Conservation (phyloP, 2,888 invertebrate species). For the Drosophila aldrichi region DNA sequence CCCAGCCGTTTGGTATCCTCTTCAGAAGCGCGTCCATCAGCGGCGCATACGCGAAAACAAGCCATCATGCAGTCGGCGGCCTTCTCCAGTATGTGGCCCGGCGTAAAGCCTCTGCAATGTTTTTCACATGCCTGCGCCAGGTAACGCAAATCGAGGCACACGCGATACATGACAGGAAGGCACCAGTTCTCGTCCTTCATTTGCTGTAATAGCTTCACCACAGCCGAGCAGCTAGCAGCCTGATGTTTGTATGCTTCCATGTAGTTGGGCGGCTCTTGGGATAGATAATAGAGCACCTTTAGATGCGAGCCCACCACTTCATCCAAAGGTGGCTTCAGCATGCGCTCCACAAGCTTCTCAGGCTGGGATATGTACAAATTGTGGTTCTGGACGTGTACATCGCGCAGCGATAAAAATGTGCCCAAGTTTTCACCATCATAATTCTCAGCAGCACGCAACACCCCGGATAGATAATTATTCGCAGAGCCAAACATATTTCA, state of each 20-base stretch:
- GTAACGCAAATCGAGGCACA: slow-evolving; percentile 95
- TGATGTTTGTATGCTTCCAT: slow-evolving; percentile 92
- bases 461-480: slow-evolving; percentile 84
- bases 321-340: slow-evolving; percentile 90
- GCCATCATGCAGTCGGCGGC: slow-evolving; percentile 97
- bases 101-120: slow-evolving; percentile 73
- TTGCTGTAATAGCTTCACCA: slow-evolving; percentile 93
- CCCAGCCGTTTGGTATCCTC: slow-evolving; percentile 97
- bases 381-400: slow-evolving; percentile 90
- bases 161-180: slow-evolving; percentile 95
- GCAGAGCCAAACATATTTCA: slow-evolving; percentile 72
- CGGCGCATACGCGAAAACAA: slow-evolving; percentile 97
- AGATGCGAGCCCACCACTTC: slow-evolving; percentile 91
- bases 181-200: slow-evolving; percentile 99
- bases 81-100: slow-evolving; percentile 90
- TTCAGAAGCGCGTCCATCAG: slow-evolving; percentile 92
- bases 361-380: slow-evolving; percentile 90
- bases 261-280: slow-evolving; percentile 86
- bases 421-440: slow-evolving; percentile 88
- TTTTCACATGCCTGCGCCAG: slow-evolving; percentile 93
- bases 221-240: slow-evolving; percentile 90
- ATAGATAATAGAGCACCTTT: slow-evolving; percentile 87
- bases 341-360: slow-evolving; percentile 89
- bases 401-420: slow-evolving; percentile 88
- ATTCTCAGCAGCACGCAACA: slow-evolving; percentile 88